Conservation (phyloP, 1,140 invertebrate species). For the Rhopalosiphum padi region DNA sequence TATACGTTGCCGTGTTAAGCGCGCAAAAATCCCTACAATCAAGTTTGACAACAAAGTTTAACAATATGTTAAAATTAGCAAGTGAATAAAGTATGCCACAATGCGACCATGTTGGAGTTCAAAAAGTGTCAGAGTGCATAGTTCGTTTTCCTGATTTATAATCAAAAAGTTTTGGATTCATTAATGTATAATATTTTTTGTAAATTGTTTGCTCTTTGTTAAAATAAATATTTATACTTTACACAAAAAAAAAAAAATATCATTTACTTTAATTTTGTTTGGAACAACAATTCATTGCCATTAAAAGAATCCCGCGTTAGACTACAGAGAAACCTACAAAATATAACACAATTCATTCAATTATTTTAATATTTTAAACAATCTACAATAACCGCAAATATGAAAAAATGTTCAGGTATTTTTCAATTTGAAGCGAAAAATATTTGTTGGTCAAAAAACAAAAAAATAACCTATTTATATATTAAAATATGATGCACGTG, state of each 20-base stretch:
- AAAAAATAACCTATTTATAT: not conserved
- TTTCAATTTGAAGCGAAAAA: not conserved
- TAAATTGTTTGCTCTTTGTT: conserved; percentile 24
- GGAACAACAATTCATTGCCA: not conserved
- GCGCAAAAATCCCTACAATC: not conserved
- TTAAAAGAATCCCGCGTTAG: not conserved
- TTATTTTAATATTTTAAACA: not conserved
- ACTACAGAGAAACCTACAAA: not conserved
- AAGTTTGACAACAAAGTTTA: conserved; percentile 49
- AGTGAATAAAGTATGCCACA: not conserved
- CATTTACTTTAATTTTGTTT: not conserved
- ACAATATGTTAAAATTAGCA: conserved; percentile 51
- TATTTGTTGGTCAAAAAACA: not conserved
- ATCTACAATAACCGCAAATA: not conserved
- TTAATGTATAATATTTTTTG: conserved; percentile 8
- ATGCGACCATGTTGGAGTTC: conserved; percentile 9
- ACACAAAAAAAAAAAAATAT: not conserved
- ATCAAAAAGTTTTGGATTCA: conserved; percentile 36
- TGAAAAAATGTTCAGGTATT: not conserved
- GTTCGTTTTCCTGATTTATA: conserved; percentile 42
- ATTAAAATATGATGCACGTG: not conserved
- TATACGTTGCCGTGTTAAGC: no score
- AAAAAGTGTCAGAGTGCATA: conserved; percentile 33
- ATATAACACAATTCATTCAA: not conserved
- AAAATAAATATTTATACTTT: conserved; percentile 36